Base-by-base conservation (phyloP, 1,140 invertebrate species). In the Lepidurus apus region DNA sequence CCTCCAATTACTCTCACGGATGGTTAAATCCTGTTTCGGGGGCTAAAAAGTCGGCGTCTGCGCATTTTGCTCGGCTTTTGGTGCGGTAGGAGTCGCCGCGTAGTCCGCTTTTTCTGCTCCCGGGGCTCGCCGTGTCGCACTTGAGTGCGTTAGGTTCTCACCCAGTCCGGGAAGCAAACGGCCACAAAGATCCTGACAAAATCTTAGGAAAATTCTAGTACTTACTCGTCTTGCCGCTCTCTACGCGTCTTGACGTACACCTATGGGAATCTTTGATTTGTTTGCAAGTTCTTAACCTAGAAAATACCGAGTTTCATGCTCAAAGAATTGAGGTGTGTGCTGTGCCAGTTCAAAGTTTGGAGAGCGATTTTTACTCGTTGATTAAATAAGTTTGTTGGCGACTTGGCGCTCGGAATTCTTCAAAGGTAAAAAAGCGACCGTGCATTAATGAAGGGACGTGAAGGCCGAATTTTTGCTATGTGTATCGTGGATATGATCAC, bases 61-160 rank as follows among this genome's bases (percentile, higher is more conserved):
- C 53, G 53, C 21, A 65, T 13, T 65, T 21, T 1, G 53, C 53
- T 21, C 6, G 17, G 53, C 53, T 21, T n/a, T 65, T 65, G 53
- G 53, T 65, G 53, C n/a, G 53, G 53, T 65, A 65, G 53, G 53
- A 65, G 53, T 65, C 53, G 53, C 53, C 53, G 53, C 53, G 53
- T 65, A 65, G 53, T 65, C 53, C 53, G 53, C 53, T 65, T 65
- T 65, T 65, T 65, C 53, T 65, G 13, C 53, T 65, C 53, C 53
- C 53, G 21, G 53, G 53, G 53, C 21, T 65, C 53, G 53, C 53
- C 53, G 53, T 65, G 53, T 65, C 53, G 53, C 53, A 65, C 53
- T 65, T 65, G 53, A 65, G 21, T 65, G 53, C 53, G 53, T 65
- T 65, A 21, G 21, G 53, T 65, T 65, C 53, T 65, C 53, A 65